Evolutionary conservation across 1,140 invertebrate genomes (phyloP), one percentile per base, ranked within the genome.

Genomic region (Sarcophaga peregrina): DNA sequence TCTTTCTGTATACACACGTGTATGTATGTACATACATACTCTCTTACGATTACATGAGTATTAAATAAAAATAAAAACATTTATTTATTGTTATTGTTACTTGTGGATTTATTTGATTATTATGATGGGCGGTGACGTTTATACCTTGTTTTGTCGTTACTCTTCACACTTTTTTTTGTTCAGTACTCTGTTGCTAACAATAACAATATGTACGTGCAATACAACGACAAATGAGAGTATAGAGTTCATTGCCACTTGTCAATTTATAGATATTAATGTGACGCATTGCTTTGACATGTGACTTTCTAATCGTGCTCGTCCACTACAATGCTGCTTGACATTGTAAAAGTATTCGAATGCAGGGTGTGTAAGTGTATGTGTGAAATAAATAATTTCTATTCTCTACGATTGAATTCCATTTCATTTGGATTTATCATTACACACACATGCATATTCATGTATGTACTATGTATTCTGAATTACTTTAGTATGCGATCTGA

Each of bases 211-310:
- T 8, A 13, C 17, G n/a, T n/a, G 15, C 62, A 68, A 68, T 20
- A 20, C 8, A 10, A 68, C 62, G 20, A 68, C 58, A 68, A 50
- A 37, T n/a, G 75, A 52, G 47, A 78, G 75, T 78, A 20, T 78
- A 78, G 75, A 78, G 75, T 78, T 78, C 75, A 78, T 78, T 78
- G 75, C 75, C 75, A 78, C 75, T 78, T 78, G 75, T 78, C 75
- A 78, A 78, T 78, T 78, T 78, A 78, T 78, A 15, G 75, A 47
- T 78, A 78, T 20, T 52, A 78, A 78, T 78, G 75, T 78, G 75
- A 78, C 75, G 75, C 75, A 78, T 78, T 78, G 47, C 75, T 52
- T 47, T 78, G 75, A 50, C 75, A 78, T 78, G 75, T 78, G 75
- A 78, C 75, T 78, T 78, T 78, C 75, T 78, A 78, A 78, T 78